Percentiles rank a stretch among this genome's conserved stretches.
Conservation (phyloP, 2,797 vertebrate species). For the Tiaroga cobitis region DNA sequence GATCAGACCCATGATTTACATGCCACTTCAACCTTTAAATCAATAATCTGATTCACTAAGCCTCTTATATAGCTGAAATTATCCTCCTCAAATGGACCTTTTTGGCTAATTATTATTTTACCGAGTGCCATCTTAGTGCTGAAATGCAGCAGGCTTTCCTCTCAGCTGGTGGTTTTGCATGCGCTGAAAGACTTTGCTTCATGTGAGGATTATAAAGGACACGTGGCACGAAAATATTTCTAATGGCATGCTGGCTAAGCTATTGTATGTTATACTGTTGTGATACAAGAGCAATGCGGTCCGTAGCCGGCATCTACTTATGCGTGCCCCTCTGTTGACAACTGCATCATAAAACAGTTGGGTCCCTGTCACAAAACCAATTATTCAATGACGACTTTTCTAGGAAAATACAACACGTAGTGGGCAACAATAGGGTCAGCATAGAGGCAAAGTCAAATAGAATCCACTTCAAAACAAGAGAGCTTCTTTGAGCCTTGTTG, state of each 20-base stretch:
- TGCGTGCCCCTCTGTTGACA: conserved; percentile 6
- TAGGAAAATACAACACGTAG: conserved; percentile 39
- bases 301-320: not conserved
- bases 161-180: conserved; percentile 18
- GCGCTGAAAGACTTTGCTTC: conserved; percentile 27
- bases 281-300: not conserved
- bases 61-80: conserved; percentile 31
- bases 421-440: conserved; percentile 33
- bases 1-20: conserved; percentile 29
- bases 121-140: conserved; percentile 8
- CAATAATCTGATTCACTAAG: conserved; percentile 43
- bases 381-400: conserved; percentile 30
- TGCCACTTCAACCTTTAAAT: conserved; percentile 35
- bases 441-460: conserved; percentile 43
- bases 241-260: conserved; percentile 1
- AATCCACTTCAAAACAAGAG: conserved; percentile 51
- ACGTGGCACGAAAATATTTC: conserved; percentile 17
- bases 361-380: conserved; percentile 19
- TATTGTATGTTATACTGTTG: conserved; percentile 18
- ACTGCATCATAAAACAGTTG: not conserved
- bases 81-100: conserved; percentile 22
- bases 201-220: conserved; percentile 37
- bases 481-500: conserved; percentile 49
- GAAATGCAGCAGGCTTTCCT: conserved; percentile 6
- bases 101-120: conserved; percentile 32